Percentiles rank a stretch among this genome's conserved stretches.
phyloP scores from a whole-genome alignment of 2,113 vertebrate species.

The Eurypyga helias region DNA sequence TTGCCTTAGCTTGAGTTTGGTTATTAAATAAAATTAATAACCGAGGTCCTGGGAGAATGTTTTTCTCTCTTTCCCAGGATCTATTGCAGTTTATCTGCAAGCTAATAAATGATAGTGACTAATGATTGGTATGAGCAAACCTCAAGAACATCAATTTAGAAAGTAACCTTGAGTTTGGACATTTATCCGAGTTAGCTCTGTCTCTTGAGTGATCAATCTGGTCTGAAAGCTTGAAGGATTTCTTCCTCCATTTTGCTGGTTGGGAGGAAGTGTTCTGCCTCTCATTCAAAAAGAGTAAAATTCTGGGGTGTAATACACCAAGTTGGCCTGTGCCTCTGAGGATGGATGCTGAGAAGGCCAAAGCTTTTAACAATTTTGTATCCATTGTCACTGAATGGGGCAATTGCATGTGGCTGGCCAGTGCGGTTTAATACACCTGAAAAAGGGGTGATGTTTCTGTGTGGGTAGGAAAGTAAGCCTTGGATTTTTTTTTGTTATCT shows the following conservation, averaged over 20 bases:
- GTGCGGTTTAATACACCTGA: not conserved
- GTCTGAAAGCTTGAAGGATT: conserved; percentile 45
- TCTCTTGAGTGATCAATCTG: conserved; percentile 57
- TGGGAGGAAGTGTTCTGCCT: not conserved
- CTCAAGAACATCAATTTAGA: conserved; percentile 56
- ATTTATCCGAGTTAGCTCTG: not conserved
- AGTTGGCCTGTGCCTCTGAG: not conserved
- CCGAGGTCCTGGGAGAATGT: conserved; percentile 43
- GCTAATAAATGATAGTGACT: conserved; percentile 65
- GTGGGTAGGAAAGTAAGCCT: not conserved
- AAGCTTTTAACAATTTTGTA: not conserved
- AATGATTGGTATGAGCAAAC: conserved; percentile 54
- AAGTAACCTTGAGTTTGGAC: conserved; percentile 12
- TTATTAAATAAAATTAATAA: conserved; percentile 64
- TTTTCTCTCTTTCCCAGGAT: conserved; percentile 61
- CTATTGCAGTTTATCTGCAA: conserved; percentile 61
- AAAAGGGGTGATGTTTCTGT: not conserved
- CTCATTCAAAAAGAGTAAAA: not conserved
- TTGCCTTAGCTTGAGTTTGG: conserved; percentile 30
- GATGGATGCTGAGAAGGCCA: not conserved
- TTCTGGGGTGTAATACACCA: not conserved
- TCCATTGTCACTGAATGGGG: not conserved
- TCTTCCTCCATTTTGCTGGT: conserved; percentile 27
- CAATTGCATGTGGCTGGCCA: not conserved
- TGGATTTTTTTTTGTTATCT: not conserved